Evolutionary conservation across 2,888 invertebrate species (phyloP).

Genomic region (Plebejus argus): DNA sequence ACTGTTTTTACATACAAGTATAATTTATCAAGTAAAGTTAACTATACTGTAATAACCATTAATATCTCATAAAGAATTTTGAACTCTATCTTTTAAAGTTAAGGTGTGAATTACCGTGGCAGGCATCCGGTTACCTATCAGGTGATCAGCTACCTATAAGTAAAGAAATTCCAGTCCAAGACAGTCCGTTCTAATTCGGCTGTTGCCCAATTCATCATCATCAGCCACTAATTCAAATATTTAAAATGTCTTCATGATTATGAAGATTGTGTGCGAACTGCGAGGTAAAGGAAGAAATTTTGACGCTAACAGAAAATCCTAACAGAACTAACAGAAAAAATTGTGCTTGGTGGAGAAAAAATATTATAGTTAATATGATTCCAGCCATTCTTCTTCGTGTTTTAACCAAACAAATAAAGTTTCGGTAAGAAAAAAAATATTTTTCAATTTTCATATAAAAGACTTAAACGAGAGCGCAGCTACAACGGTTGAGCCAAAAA

Average conservation of each 20-base stretch:
- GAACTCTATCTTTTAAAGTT: background rate
- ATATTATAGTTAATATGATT: background rate
- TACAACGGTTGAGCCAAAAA: background rate
- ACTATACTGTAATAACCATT: background rate
- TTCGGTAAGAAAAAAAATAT: background rate
- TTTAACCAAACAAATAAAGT: too few species aligned
- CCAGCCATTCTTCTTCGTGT: too few species aligned
- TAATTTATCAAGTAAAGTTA: conserved; percentile 15
- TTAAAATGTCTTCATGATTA: too few species aligned
- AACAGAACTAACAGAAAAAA: too few species aligned
- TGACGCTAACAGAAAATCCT: too few species aligned
- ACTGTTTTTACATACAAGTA: background rate
- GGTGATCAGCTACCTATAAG: conserved; percentile 9
- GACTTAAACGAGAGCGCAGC: background rate
- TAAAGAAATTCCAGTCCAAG: conserved; percentile 16
- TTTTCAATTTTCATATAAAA: background rate
- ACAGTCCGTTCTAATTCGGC: background rate
- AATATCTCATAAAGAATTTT: background rate
- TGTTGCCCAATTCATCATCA: background rate
- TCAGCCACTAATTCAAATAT: background rate
- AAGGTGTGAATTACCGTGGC: background rate
- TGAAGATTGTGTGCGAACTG: too few species aligned
- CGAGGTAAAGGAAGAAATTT: too few species aligned
- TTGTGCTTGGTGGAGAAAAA: background rate
- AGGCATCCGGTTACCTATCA: background rate